Base-by-base conservation (phyloP, 37 sponge, comb jelly and placozoan species). In the Cladorhizidae sp. region DNA sequence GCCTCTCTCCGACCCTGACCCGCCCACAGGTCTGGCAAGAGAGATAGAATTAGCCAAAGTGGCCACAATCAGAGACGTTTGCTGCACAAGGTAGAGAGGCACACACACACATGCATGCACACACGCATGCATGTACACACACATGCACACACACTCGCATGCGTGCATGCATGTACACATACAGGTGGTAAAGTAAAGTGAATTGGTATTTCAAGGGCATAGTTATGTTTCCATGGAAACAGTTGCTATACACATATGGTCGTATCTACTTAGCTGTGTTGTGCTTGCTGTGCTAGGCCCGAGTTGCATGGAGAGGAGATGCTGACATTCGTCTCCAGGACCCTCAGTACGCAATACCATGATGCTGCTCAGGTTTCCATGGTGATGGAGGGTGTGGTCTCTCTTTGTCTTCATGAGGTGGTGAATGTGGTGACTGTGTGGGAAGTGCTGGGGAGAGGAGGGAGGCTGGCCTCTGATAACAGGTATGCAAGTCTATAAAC, bases 271-370 rank as follows among this genome's bases (percentile, higher is more conserved):
- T n/a, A n/a, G n/a, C n/a, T n/a, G n/a, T n/a, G n/a, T n/a, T n/a
- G n/a, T n/a, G n/a, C n/a, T n/a, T n/a, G n/a, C n/a, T n/a, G n/a
- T n/a, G 6, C 1, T 26, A 76, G 77, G 70, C 39, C 85, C 9
- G 85, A 84, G 42, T 70, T 58, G 41, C 77, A 76, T 76, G 85
- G 77, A 57, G 85, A 84, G 43, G 77, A 76, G 42, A 62, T 83
- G 83, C 56, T 83, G 17, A 72, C 40, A 12, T 32, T 75, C 3
- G 52, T 83, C 26, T 75, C 73, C 36, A 35, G 61, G 23, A 36
- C 63, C 31, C 29, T 74, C 5, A 51, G 40, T 51, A 18, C 2
- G 1, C 41, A 40, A 15, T 74, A 63, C 35, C 52, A 51, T 62
- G 83, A 74, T 51, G 67, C 83, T 11, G 21, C 64, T 36, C 38